phyloP scores from a whole-genome alignment of 2,888 invertebrate species.

The Phyto melanocephala region DNA sequence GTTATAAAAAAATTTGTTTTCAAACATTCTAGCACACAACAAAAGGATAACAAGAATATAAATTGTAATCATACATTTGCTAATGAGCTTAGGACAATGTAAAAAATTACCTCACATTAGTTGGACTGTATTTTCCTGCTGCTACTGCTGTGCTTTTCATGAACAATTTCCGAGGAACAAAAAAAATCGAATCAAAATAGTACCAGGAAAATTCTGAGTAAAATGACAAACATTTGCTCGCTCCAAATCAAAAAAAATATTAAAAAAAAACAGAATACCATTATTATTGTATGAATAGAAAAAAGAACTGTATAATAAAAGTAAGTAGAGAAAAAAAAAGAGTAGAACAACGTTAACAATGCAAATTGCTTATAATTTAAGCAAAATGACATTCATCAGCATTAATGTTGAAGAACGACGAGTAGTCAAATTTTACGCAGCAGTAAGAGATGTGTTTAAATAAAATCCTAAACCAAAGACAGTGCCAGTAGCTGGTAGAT shows the following conservation, averaged over 20 bases:
- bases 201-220: conserved; percentile 12
- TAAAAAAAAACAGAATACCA: not conserved
- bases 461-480: conserved; percentile 20
- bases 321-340: conserved; percentile 17
- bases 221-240: conserved; percentile 36
- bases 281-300: conserved; percentile 6
- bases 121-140: not conserved
- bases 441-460: conserved; percentile 37
- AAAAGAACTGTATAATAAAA: conserved; percentile 1
- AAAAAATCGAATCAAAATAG: not conserved
- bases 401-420: conserved; percentile 48
- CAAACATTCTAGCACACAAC: not conserved
- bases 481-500: not conserved
- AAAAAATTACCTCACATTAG: conserved; percentile 65
- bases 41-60: conserved; percentile 60
- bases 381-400: conserved; percentile 69
- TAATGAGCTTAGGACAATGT: conserved; percentile 67
- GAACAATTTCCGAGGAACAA: not conserved
- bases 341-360: conserved; percentile 50
- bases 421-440: conserved; percentile 31
- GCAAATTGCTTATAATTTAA: conserved; percentile 77
- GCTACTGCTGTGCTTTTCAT: conserved; percentile 9
- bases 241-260: not conserved
- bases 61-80: conserved; percentile 62
- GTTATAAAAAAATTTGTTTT: not conserved